Base-by-base conservation (phyloP, 1,140 invertebrate species). In the Brachionus rubens region DNA sequence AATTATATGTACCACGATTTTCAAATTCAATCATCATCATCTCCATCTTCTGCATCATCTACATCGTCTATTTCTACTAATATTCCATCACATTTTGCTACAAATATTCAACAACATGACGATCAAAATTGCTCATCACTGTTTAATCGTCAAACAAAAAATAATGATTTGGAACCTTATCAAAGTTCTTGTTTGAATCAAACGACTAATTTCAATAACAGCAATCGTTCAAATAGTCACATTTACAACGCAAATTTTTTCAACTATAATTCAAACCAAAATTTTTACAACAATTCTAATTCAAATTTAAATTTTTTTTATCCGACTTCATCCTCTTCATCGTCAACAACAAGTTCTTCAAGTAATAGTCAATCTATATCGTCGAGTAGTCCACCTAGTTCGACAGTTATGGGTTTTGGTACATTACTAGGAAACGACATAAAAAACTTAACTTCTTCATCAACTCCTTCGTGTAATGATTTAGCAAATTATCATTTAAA, bases 11-110 rank as follows among this genome's bases (percentile, higher is more conserved):
- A 36, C 3, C 21, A 62, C 19, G 33, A 62, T 40, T 62, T 36
- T 62, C 36, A 28, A 21, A 4, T 62, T n/a, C n/a, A n/a, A n/a
- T 14, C n/a, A 19, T 62, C 56, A 19, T 41, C 56, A 10, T 62
- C 56, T 40, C 56, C 56, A 36, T 62, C 56, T 16, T 62, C 56
- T 21, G 56, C 56, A 36, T 54, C 52, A n/a, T 62, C 56, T 40
- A 16, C 56, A 19, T 62, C 56, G 0, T 62, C 56, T 3, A 62
- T 36, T 62, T 62, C 56, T n/a, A 19, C 56, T 14, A 36, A 1
- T 5, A 62, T 36, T 62, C n/a, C n/a, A n/a, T 62, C 56, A 9
- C 33, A 41, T 41, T 62, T 36, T 41, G 7, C 16, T 19, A 12
- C n/a, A 14, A 62, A 36, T 14, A n/a, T 9, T 33, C 2, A 21